Base-by-base conservation (phyloP, 2,888 invertebrate species). In the Hydriomena furcata region DNA sequence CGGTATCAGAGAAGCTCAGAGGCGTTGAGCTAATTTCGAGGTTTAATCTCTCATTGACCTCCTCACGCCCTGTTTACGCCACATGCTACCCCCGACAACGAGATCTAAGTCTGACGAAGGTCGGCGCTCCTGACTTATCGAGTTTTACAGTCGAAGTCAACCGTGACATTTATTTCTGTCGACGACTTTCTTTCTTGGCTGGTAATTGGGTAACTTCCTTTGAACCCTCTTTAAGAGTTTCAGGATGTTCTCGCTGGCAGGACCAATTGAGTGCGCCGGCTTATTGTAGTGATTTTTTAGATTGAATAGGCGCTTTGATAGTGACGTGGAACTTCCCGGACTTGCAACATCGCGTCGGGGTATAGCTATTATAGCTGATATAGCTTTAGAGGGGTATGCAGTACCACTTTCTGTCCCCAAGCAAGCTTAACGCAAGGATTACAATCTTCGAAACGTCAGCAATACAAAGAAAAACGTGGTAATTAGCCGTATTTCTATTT, bases 201-300 rank as follows among this genome's bases (percentile, higher is more conserved):
- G 46, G 52, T 67, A 68, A 67, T 67, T 70, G 63, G 59, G 50
- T 59, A 60, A 63, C 62, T 63, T 57, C 58, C 53, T 58, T 45
- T 20, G 40, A 43, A 11, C 21, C 8, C 25, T 13, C 35, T 40
- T 48, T 28, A 25, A 10, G 10, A 55, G 55, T 51, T 53, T 48
- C 13, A 21, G 46, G 34, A 50, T 37, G 34, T 38, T 46, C 21
- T 42, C 41, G 24, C 28, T 25, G 8, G 20, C 40, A 36, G 34
- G 35, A 27, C 12, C 36, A 44, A 43, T 46, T 11, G 20, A 42
- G 30, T 28, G 25, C 7, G 7, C 24, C 3, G 23, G 5, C 28
- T 24, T 41, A 23, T 36, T 41, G 28, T 24, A 23, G 12, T 5
- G 27, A 34, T 32, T 35, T 27, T 43, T 32, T 41, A n/a, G n/a